Conservation (phyloP, 2,888 invertebrate species). For the Mesopsocus fuscifrons region DNA sequence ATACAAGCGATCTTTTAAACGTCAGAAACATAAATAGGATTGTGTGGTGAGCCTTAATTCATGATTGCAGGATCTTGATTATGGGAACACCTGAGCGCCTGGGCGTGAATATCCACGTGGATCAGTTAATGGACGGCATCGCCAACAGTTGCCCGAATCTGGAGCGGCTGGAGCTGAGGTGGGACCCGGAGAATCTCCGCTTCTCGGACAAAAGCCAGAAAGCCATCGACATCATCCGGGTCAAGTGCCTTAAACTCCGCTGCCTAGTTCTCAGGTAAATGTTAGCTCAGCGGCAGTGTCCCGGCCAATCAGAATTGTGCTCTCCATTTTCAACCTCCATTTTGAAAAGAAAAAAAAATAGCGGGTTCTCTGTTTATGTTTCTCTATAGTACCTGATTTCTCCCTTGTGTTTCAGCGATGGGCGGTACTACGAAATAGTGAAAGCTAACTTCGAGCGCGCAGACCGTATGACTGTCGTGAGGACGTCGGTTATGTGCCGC, state of each 20-base stretch:
- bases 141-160: conserved; percentile 78
- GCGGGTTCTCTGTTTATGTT: no score
- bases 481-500: conserved; percentile 89
- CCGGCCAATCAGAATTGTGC: no score
- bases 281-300: no score
- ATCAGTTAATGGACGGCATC: conserved; percentile 94
- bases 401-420: conserved; percentile 60
- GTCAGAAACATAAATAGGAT: no score
- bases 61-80: conserved; percentile 74
- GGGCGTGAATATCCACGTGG: conserved; percentile 91
- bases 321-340: no score
- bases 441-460: conserved; percentile 99
- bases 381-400: no score
- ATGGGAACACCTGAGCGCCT: conserved; percentile 96
- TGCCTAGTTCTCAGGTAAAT: conserved; percentile 78
- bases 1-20: no score
- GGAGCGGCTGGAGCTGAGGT: conserved; percentile 83
- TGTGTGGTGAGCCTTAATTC: no score
- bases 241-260: conserved; percentile 81
- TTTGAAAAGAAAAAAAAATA: no score
- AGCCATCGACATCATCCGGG: conserved; percentile 90
- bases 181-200: conserved; percentile 96
- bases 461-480: conserved; percentile 86
- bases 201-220: conserved; percentile 99
- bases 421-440: conserved; percentile 96